A percentile compares a stretch with the other conserved stretches of the same genome.
Evolutionary conservation across 2,888 invertebrate genomes (phyloP).

Genomic region (Hedychridium roseum): DNA sequence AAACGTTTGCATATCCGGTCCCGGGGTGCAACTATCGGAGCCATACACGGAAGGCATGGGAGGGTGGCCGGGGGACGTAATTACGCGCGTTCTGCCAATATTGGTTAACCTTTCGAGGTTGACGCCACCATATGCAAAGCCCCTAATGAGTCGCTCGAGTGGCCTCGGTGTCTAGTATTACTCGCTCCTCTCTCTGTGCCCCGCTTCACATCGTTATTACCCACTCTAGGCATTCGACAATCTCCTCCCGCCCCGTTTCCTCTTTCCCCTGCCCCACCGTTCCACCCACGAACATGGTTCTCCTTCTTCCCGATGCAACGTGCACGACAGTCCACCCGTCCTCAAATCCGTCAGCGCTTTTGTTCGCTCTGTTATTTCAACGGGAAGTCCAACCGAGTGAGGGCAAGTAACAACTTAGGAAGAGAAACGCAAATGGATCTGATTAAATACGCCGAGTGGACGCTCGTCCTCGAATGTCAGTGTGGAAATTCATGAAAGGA

Average conservation of each 20-base stretch:
- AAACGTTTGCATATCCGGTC: constrained; percentile 52
- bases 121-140: constrained; percentile 62
- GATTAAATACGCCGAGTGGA: too few relatives aligned
- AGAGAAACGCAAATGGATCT: too few relatives aligned
- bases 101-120: constrained; percentile 64
- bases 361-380: background rate
- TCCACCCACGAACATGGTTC: too few relatives aligned
- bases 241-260: constrained; percentile 23
- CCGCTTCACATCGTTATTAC: constrained; percentile 38
- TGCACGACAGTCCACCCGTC: too few relatives aligned
- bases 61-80: constrained; percentile 54
- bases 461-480: too few relatives aligned
- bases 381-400: too few relatives aligned
- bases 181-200: constrained; percentile 34
- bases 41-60: constrained; percentile 26
- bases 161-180: constrained; percentile 50
- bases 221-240: constrained; percentile 32
- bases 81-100: constrained; percentile 63
- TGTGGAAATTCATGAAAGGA: too few relatives aligned
- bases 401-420: too few relatives aligned
- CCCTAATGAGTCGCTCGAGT: constrained; percentile 62
- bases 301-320: too few relatives aligned
- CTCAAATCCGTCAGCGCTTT: constrained; percentile 1
- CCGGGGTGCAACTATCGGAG: constrained; percentile 49
- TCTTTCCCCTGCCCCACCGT: constrained; percentile 17